Conservation (phyloP, 2,797 vertebrate genomes). For the Enteromius anoplus region DNA sequence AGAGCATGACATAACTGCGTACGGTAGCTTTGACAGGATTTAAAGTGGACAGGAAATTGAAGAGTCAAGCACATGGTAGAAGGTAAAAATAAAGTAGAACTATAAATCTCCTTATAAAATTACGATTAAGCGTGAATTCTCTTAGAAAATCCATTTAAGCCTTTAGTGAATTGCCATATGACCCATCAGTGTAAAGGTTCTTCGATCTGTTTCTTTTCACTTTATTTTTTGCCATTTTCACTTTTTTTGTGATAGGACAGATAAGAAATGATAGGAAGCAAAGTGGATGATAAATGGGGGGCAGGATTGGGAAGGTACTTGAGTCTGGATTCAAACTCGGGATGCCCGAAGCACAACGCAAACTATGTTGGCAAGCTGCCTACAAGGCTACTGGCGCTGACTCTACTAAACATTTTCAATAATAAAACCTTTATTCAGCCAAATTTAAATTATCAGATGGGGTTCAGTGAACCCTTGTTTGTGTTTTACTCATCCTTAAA, state of each 20-base stretch:
- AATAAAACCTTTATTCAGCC: background rate
- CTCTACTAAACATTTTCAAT: background rate
- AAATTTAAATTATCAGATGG: background rate
- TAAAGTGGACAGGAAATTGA: conserved; percentile 40
- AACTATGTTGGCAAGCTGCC: background rate
- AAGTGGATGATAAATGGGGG: too few species aligned
- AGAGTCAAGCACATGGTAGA: conserved; percentile 63
- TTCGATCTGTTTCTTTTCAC: too few species aligned
- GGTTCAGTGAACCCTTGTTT: background rate
- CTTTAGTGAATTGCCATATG: background rate
- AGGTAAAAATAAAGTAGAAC: conserved; percentile 51
- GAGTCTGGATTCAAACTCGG: too few species aligned
- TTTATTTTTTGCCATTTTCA: too few species aligned
- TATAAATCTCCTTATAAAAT: conserved; percentile 2
- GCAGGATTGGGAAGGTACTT: too few species aligned
- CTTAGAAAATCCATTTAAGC: background rate
- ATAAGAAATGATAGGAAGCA: too few species aligned
- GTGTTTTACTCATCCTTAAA: background rate
- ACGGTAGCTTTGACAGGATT: conserved; percentile 59
- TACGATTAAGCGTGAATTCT: background rate
- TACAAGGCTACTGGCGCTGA: background rate
- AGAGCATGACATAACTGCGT: conserved; percentile 41
- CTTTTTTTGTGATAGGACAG: too few species aligned
- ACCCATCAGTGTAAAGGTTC: too few species aligned
- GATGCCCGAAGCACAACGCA: too few species aligned